Evolutionary conservation across 2,113 vertebrate genomes (phyloP).

Genomic region (Acinonyx jubatus): DNA sequence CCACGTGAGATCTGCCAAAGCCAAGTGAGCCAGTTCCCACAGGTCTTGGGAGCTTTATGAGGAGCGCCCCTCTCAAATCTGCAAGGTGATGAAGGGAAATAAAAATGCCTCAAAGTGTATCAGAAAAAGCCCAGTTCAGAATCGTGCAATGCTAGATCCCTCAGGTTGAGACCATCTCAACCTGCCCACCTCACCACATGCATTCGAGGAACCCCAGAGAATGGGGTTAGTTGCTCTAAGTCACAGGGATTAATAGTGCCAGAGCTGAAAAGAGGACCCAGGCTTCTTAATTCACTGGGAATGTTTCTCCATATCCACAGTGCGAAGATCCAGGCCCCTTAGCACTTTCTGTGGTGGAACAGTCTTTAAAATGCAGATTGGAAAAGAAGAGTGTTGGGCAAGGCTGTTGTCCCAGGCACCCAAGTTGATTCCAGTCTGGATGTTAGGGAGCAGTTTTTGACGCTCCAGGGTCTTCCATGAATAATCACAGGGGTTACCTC

Average conservation of each 20-base stretch:
- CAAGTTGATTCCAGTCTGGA: not conserved
- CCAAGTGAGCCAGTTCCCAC: not conserved
- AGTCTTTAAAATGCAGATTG: not conserved
- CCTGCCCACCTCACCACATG: not conserved
- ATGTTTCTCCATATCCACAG: not conserved
- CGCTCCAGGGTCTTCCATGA: not conserved
- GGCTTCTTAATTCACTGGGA: not conserved
- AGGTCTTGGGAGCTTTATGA: not conserved
- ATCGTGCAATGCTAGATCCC: not conserved
- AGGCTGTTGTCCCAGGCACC: not conserved
- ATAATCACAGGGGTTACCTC: not conserved
- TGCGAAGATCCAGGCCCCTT: not conserved
- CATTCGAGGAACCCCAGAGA: not conserved
- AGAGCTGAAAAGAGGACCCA: not conserved
- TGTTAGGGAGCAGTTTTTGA: not conserved
- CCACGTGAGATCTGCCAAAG: accelerated
- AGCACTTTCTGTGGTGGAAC: not conserved
- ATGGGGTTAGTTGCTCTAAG: not conserved
- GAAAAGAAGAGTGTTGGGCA: not conserved
- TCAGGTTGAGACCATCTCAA: too few species aligned
- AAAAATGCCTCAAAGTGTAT: not conserved
- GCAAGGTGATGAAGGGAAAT: not conserved
- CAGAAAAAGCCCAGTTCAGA: not conserved
- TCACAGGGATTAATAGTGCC: not conserved
- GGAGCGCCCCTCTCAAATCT: not conserved